Evolutionary conservation across 2,113 vertebrate species (phyloP), one percentile per base, ranked within the genome.

Genomic region (Puma concolor): DNA sequence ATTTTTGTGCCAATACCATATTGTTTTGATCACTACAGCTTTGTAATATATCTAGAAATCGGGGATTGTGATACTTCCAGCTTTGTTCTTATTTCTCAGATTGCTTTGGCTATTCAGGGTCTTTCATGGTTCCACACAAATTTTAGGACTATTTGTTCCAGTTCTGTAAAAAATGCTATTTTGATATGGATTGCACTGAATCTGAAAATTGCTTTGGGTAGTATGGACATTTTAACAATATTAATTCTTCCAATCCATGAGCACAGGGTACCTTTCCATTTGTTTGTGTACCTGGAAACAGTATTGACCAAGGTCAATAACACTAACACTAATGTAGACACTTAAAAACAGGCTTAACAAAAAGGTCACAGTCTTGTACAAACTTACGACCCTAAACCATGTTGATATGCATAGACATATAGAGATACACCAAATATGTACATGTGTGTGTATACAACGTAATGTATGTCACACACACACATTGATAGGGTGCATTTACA

Each of bases 241-340:
- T 31, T 77, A 48, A 48, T 77, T 77, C 74, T 48, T 77, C 14
- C 4, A 48, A 48, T 77, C 74, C 27, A 31, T 31, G 27, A 77
- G 41, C 14, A 77, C 27, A 48, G 74, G 31, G 31, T 29, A 76
- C 31, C 74, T 29, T 77, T 77, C 74, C 74, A 48, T 77, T 48
- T 77, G 74, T 77, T 29, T 48, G 27, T 25, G 7, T 15, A 95
- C 67, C 63, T 79, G 16, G 10, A 80, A 7, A 95, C 19, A 93
- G 72, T 66, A 96, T 0, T 81, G 25, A 85, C 54, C n/a, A 79
- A 93, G 21, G 16, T 21, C 44, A 44, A 44, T 0, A 69, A 50
- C 19, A 81, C 25, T 88, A 87, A 96, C 19, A 81, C 21, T 88
- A 87, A 96, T 13, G 44, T 27, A 95, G 13, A 74, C 50, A 94